Conservation (phyloP, 2,797 vertebrate species). For the Spinus olivaceus region DNA sequence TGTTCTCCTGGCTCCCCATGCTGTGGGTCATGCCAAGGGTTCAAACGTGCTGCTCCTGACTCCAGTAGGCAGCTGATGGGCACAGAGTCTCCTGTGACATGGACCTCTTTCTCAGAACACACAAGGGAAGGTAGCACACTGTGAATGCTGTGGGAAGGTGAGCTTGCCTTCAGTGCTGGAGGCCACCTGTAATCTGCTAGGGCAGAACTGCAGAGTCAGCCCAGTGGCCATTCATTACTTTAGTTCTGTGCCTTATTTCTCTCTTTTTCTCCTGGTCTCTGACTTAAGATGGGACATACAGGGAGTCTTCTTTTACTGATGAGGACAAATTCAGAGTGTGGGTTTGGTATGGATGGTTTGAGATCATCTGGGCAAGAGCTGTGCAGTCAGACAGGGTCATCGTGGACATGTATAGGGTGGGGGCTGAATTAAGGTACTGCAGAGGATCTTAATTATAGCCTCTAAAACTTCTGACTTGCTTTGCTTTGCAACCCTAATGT, state of each 20-base stretch:
- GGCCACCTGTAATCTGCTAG: background rate
- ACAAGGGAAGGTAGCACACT: background rate
- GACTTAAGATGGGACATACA: background rate
- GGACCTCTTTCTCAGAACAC: background rate
- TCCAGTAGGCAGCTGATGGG: background rate
- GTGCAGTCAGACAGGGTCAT: background rate
- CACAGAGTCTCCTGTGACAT: background rate
- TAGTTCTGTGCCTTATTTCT: background rate
- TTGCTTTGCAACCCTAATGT: background rate
- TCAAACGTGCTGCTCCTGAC: background rate
- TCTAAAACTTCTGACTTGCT: background rate
- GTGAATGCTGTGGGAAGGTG: background rate
- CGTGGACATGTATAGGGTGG: background rate
- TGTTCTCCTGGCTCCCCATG: background rate
- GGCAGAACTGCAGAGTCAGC: background rate
- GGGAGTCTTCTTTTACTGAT: background rate
- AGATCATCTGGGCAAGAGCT: background rate
- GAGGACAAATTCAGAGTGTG: background rate
- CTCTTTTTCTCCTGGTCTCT: background rate
- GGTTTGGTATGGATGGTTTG: background rate
- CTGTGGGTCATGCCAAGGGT: fast-evolving
- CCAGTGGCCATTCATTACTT: background rate
- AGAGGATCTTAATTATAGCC: background rate
- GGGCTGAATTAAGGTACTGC: background rate
- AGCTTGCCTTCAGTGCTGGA: background rate